phyloP scores from a whole-genome alignment of 2,797 vertebrate species.

The Hemibagrus guttatus region DNA sequence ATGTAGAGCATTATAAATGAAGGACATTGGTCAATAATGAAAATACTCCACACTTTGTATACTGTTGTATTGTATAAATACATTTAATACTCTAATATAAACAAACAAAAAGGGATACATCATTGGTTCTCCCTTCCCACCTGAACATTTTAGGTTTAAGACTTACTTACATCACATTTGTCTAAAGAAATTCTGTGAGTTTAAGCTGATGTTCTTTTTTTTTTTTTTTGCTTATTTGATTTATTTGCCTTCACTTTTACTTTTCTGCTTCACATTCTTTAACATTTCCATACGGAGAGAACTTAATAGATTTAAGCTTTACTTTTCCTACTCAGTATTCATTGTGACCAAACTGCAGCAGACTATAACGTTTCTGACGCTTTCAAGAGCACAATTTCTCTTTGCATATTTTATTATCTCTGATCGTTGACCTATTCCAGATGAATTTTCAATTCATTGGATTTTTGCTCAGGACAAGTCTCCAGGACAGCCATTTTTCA shows the following conservation, averaged over 20 bases:
- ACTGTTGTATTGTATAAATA: no score
- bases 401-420: conserved; percentile 26
- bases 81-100: not conserved
- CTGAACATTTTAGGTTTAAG: no score
- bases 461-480: not conserved
- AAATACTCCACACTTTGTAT: not conserved
- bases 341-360: conserved; percentile 9
- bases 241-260: not conserved
- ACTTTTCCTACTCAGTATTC: conserved; percentile 8
- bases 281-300: not conserved
- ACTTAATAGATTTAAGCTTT: not conserved
- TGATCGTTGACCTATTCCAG: conserved; percentile 8
- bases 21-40: not conserved
- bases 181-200: not conserved
- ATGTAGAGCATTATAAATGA: conserved; percentile 8
- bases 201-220: not conserved
- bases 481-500: not conserved
- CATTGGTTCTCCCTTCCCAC: not conserved
- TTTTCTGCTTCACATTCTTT: not conserved
- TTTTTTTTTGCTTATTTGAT: not conserved
- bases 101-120: not conserved
- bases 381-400: not conserved
- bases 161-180: not conserved
- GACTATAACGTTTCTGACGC: conserved; percentile 1
- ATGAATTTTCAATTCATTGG: not conserved